These are phyloP conservation scores for Chiroxiphia lanceolata DNA, from an alignment of 2,797 vertebrate species.

Conservation along the genomic window DNA sequence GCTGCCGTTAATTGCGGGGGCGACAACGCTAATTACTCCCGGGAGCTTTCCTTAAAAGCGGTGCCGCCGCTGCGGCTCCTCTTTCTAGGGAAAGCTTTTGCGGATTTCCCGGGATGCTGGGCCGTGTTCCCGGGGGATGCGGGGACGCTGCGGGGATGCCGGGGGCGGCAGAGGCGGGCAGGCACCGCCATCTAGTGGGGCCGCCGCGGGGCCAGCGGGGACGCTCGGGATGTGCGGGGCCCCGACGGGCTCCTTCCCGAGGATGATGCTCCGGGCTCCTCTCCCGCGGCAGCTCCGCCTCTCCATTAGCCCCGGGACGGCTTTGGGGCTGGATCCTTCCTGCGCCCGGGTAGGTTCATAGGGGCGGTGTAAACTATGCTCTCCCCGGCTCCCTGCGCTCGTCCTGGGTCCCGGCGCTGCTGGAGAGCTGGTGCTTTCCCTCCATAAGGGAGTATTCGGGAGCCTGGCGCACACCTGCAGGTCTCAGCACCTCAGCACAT, in stretches of 20 bases:
- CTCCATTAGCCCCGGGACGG: too few relatives aligned
- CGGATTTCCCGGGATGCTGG: neutral
- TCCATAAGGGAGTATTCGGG: accelerated
- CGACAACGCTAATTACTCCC: neutral
- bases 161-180: neutral
- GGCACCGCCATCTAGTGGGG: slow-evolving; percentile 45
- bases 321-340: neutral
- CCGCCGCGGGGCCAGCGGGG: neutral
- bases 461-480: too few relatives aligned
- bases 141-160: neutral
- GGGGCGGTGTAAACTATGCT: accelerated
- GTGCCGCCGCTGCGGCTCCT: accelerated
- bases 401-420: accelerated
- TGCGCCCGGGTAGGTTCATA: accelerated
- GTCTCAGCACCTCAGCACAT: accelerated
- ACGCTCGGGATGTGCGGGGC: neutral
- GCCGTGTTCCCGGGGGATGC: neutral
- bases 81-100: accelerated
- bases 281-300: accelerated
- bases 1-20: neutral
- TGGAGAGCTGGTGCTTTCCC: neutral
- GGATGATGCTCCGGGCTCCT: neutral
- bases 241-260: neutral
- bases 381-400: accelerated
- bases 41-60: too few relatives aligned